Evolutionary conservation across 1,140 invertebrate species (phyloP).

Genomic region (Chrysomallon squamiferum): DNA sequence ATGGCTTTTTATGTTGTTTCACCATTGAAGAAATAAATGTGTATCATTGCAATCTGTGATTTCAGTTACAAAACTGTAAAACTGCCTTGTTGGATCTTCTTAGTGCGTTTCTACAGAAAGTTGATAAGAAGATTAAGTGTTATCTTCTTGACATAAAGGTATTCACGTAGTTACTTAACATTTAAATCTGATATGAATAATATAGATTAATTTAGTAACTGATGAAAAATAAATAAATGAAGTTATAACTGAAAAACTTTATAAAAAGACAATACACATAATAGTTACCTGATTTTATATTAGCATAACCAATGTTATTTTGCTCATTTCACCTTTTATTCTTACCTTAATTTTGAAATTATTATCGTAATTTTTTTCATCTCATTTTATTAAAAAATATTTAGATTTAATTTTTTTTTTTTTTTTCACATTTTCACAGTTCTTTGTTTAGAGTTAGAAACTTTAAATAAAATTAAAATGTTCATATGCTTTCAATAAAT

Average conservation of each 20-base stretch:
- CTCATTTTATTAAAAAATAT: neutral
- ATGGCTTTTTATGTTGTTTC: no score
- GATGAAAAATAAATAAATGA: neutral
- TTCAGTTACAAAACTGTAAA: conserved; percentile 48
- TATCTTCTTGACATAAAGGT: conserved; percentile 59
- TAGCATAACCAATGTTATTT: neutral
- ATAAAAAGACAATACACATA: neutral
- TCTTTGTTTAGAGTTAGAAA: neutral
- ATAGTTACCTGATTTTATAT: neutral
- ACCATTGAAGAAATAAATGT: no score
- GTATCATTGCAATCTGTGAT: conserved; percentile 15
- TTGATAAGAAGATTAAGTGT: conserved; percentile 46
- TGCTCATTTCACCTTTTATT: neutral
- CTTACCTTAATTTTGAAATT: no score
- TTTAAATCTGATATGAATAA: neutral
- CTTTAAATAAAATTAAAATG: neutral
- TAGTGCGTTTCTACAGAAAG: conserved; percentile 42
- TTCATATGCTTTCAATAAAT: neutral
- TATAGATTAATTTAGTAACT: neutral
- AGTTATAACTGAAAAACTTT: neutral
- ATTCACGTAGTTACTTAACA: conserved; percentile 2
- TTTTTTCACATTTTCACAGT: no score
- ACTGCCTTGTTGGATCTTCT: conserved; percentile 42
- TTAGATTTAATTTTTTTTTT: neutral
- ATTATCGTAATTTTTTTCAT: no score